These are phyloP conservation scores for Ostrea edulis DNA, from an alignment of 1,140 invertebrate genomes.

Conservation along the genomic window DNA sequence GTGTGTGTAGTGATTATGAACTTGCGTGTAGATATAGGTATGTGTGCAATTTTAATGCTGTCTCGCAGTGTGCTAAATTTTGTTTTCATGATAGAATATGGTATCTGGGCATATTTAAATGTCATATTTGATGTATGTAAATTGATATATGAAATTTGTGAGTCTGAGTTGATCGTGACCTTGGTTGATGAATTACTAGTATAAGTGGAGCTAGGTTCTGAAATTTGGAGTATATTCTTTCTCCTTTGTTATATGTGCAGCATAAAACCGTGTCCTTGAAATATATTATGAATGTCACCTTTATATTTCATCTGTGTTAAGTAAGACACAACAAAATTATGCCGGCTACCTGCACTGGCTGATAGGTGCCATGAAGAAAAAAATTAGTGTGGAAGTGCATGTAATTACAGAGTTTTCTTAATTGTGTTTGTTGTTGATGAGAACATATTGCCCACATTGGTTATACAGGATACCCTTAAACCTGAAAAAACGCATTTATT, in stretches of 20 bases:
- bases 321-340: neutral
- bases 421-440: neutral
- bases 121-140: too few species aligned
- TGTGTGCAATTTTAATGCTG: too few species aligned
- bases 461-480: neutral
- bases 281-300: slow-evolving; percentile 26
- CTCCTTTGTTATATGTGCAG: neutral
- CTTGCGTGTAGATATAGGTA: too few species aligned
- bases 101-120: too few species aligned
- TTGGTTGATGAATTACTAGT: too few species aligned
- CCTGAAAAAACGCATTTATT: neutral
- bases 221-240: neutral
- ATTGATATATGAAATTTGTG: too few species aligned
- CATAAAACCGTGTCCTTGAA: neutral
- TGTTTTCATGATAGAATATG: too few species aligned
- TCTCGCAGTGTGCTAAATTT: too few species aligned
- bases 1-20: too few species aligned
- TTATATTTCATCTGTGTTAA: neutral
- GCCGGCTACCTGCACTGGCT: neutral
- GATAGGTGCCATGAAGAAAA: neutral
- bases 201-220: too few species aligned
- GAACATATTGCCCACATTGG: neutral
- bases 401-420: neutral
- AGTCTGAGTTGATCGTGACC: too few species aligned
- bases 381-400: neutral